Evolutionary conservation across 2,797 vertebrate genomes (phyloP).

Genomic region (Gallinago stenura): DNA sequence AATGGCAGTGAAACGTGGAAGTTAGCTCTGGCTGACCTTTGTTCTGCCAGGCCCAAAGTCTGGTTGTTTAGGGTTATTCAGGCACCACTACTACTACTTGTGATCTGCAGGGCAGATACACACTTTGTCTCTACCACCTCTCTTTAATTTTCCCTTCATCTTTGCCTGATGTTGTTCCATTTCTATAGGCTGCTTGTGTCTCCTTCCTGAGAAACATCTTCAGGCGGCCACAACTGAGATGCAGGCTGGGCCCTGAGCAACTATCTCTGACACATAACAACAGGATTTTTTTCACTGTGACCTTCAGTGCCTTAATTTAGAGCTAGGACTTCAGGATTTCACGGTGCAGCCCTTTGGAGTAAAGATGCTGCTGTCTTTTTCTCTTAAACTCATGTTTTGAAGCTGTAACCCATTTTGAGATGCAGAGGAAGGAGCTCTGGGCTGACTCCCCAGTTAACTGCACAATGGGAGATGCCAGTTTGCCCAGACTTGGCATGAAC

Average conservation of each 20-base stretch:
- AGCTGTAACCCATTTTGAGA: background rate
- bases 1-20: background rate
- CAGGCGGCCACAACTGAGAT: background rate
- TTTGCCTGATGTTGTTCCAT: background rate
- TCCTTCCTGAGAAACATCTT: background rate
- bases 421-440: background rate
- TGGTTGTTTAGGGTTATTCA: background rate
- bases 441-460: background rate
- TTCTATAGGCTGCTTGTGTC: background rate
- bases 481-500: background rate
- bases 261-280: background rate
- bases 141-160: background rate
- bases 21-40: background rate
- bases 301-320: background rate
- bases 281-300: background rate
- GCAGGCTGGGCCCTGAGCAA: background rate
- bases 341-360: background rate
- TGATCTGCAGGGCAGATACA: background rate
- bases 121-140: background rate
- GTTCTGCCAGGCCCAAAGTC: background rate
- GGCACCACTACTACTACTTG: background rate
- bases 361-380: background rate
- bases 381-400: background rate
- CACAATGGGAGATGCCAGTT: background rate
- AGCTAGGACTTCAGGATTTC: background rate